Evolutionary conservation across 2,797 vertebrate species (phyloP).

Genomic region (Valencia hispanica): DNA sequence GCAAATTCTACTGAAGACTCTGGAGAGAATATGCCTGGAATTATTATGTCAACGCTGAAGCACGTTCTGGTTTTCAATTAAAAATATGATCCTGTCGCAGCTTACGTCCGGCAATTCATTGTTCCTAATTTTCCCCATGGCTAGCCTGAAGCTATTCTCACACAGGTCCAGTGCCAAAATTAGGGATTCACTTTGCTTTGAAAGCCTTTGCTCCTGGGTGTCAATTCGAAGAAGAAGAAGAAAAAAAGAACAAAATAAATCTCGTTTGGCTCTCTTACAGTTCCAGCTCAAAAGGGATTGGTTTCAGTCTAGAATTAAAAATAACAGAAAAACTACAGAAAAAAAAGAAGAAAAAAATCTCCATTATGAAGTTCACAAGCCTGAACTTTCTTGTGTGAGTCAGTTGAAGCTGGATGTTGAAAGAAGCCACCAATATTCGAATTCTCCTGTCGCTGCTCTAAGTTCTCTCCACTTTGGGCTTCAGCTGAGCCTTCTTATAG

Average conservation of each 20-base stretch:
- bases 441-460: slow-evolving; percentile 33
- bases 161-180: slow-evolving; percentile 19
- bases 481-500: slow-evolving; percentile 54
- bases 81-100: slow-evolving; percentile 42
- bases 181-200: slow-evolving; percentile 17
- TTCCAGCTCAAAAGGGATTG: not conserved
- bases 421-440: slow-evolving; percentile 44
- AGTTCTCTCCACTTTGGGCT: slow-evolving; percentile 43
- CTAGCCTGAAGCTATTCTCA: slow-evolving; percentile 16
- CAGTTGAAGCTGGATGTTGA: slow-evolving; percentile 41
- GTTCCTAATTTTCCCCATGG: slow-evolving; percentile 34
- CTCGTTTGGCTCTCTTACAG: slow-evolving; percentile 12
- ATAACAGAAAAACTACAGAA: slow-evolving; percentile 24
- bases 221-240: slow-evolving; percentile 9
- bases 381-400: slow-evolving; percentile 26
- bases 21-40: slow-evolving; percentile 22
- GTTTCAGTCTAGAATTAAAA: slow-evolving; percentile 16
- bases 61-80: slow-evolving; percentile 53
- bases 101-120: slow-evolving; percentile 42
- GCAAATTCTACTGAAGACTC: not conserved
- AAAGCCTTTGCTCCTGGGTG: slow-evolving; percentile 19
- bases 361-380: slow-evolving; percentile 7
- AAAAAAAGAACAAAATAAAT: not conserved
- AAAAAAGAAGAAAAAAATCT: slow-evolving; percentile 24
- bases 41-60: slow-evolving; percentile 20